Percentiles rank a stretch among this genome's conserved stretches.
These are phyloP conservation scores for Sialis fuliginosa DNA, from an alignment of 2,888 invertebrate species.

Conservation along the genomic window DNA sequence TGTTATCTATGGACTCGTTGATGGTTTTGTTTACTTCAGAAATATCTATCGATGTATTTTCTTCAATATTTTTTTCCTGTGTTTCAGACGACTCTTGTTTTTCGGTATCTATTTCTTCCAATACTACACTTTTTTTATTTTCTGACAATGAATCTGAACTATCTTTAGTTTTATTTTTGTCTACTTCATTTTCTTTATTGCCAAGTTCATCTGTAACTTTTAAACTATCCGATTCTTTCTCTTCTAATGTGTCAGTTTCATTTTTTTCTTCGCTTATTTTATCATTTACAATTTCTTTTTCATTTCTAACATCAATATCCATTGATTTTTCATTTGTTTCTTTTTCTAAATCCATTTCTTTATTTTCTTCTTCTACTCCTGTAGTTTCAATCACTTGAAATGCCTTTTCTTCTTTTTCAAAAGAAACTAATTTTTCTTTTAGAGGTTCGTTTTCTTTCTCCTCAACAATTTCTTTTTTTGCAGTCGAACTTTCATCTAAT, in stretches of 20 bases:
- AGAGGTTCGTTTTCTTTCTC: background rate
- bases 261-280: slow-evolving; percentile 7
- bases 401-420: slow-evolving; percentile 1
- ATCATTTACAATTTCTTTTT: slow-evolving; percentile 5
- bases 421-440: too few species aligned
- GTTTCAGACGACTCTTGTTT: slow-evolving; percentile 3
- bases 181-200: slow-evolving; percentile 26
- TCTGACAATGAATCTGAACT: background rate
- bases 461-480: slow-evolving; percentile 3
- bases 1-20: too few species aligned
- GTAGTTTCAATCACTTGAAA: slow-evolving; percentile 2
- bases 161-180: slow-evolving; percentile 11
- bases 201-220: slow-evolving; percentile 17
- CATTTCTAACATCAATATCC: slow-evolving; percentile 3
- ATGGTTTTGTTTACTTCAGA: too few species aligned
- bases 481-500: slow-evolving; percentile 6
- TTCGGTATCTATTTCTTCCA: slow-evolving; percentile 2
- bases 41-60: background rate
- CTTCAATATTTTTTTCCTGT: slow-evolving; percentile 5
- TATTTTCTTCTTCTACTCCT: slow-evolving; percentile 5
- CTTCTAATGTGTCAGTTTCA: slow-evolving; percentile 5
- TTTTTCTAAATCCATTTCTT: slow-evolving; percentile 1
- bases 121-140: too few species aligned
- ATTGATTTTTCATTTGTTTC: slow-evolving; percentile 7
- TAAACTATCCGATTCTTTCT: slow-evolving; percentile 3